Base-by-base conservation (phyloP, 1,140 invertebrate species). In the Pentalonia nigronervosa region DNA sequence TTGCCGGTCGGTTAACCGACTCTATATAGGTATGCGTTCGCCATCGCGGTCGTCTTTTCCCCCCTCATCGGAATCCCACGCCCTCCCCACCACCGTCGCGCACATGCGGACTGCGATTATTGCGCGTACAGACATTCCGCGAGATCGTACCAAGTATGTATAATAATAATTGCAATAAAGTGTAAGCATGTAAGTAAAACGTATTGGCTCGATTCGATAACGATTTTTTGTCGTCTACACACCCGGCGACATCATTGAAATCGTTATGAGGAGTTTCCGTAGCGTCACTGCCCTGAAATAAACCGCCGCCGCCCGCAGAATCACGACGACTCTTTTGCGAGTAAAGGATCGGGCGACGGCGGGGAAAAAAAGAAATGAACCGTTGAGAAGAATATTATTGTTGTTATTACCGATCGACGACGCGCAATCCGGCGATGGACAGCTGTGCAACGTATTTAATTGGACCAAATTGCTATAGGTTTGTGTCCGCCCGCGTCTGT, bases 381-480 rank as follows among this genome's bases (percentile, higher is more conserved):
- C 25, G 41, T 9, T 1, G 45, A 86, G 41, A 86, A 17, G 23
- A 45, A 86, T 17, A 41, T 41, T 41, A 41, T 41, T 41, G 30
- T 84, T 84, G 20, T 45, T 48, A 30, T 17, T n/a, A n/a, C n/a
- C n/a, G n/a, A n/a, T n/a, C n/a, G n/a, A n/a, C 21, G 87, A 88
- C 34, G 47, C 34, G 50, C 86, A 34, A 41, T 2, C 41, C 45
- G 86, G 25, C n/a, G 87, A 53, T 25, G 87, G n/a, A 50, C 30
- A 21, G n/a, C n/a, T 21, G 30, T 30, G 36, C 34, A 30, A 14
- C 30, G 67, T 92, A 41, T 41, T 84, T 84, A 92, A 92, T 92
- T 92, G 91, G 91, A 83, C 45, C 76, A 92, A 92, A 92, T 92
- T 92, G 90, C 90, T 83, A 76, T 76, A 47, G 45, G 47, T 9